These are phyloP conservation scores for Paelopatides confundens DNA, from an alignment of 53 echinoderm and acorn worm species.

Conservation along the genomic window DNA sequence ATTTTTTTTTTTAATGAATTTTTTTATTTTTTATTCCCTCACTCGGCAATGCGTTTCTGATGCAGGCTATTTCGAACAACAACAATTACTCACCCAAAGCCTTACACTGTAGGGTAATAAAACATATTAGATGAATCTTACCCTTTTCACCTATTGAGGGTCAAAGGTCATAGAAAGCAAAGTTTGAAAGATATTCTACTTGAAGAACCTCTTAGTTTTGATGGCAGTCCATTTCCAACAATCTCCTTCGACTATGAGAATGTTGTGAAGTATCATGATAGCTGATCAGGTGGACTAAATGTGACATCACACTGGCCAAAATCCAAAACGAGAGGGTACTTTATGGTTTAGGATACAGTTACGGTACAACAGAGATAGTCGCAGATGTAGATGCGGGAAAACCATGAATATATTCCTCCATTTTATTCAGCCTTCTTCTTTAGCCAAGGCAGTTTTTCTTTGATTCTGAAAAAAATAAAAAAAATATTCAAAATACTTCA, in stretches of 20 bases:
- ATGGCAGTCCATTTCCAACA: neutral
- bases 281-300: neutral
- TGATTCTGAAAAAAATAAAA: constrained; percentile 65
- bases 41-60: no score
- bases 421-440: constrained; percentile 94
- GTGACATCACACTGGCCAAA: neutral
- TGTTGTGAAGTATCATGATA: neutral
- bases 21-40: no score
- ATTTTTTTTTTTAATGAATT: no score
- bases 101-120: no score
- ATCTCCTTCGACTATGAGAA: neutral
- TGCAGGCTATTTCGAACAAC: no score
- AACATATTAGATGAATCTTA: no score
- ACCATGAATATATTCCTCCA: neutral
- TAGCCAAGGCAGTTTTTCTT: constrained; percentile 92
- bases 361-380: neutral
- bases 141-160: no score
- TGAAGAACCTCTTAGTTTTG: neutral
- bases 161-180: neutral
- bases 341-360: neutral
- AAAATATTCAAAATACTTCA: no score
- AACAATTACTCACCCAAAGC: no score
- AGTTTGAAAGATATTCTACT: neutral
- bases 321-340: neutral
- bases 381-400: neutral